phyloP scores from a whole-genome alignment of 2,113 vertebrate genomes.

The Hipposideros armiger region DNA sequence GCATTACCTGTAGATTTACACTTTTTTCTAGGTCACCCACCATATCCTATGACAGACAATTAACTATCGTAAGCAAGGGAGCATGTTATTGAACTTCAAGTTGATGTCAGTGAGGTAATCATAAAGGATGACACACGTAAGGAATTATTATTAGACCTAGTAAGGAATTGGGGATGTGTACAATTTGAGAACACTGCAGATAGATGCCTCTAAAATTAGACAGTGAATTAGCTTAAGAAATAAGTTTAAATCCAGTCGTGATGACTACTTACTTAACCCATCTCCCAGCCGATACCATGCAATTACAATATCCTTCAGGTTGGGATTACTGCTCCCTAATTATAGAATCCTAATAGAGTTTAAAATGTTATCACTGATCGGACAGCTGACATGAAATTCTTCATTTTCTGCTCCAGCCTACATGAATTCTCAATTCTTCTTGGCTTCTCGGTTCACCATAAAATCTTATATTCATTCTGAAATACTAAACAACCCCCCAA shows the following conservation, averaged over 20 bases:
- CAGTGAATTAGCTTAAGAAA: conserved; percentile 65
- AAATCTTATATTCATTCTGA: conserved; percentile 27
- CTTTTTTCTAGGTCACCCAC: conserved; percentile 19
- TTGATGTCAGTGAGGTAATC: neutral
- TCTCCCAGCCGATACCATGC: conserved; percentile 53
- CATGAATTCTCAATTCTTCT: neutral
- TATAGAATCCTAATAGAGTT: conserved; percentile 55
- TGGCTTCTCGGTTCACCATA: neutral
- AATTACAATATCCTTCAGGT: conserved; percentile 61
- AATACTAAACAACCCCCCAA: neutral
- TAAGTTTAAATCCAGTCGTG: conserved; percentile 62
- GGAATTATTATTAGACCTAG: conserved; percentile 48
- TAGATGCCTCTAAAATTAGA: conserved; percentile 69
- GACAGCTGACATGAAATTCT: conserved; percentile 37
- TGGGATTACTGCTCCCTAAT: conserved; percentile 57
- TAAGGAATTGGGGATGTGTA: neutral
- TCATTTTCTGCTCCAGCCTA: conserved; percentile 27
- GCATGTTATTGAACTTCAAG: neutral
- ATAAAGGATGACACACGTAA: conserved; percentile 1
- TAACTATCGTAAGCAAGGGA: neutral
- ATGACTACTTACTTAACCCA: conserved; percentile 52
- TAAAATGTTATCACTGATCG: conserved; percentile 49
- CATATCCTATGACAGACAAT: neutral
- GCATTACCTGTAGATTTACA: neutral
- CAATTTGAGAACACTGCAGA: conserved; percentile 25